phyloP scores from a whole-genome alignment of 2,113 vertebrate genomes.

The Scophthalmus maximus region DNA sequence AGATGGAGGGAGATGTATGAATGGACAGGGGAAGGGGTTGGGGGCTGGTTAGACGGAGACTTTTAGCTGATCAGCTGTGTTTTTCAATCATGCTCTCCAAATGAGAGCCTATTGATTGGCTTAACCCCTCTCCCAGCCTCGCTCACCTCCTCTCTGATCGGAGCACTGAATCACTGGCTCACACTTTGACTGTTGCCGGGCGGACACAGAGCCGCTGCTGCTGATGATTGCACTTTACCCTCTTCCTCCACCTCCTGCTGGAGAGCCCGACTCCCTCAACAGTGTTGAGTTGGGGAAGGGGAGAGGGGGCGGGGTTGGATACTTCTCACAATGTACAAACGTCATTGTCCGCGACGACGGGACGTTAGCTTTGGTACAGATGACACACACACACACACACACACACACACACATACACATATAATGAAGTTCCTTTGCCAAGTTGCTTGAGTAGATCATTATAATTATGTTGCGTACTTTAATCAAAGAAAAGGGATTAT shows the following conservation, averaged over 20 bases:
- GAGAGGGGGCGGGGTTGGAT: too few relatives aligned
- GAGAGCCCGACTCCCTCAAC: too few relatives aligned
- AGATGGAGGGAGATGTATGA: not conserved
- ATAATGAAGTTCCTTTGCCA: too few relatives aligned
- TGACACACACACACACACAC: not conserved
- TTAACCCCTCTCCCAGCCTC: not conserved
- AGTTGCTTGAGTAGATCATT: too few relatives aligned
- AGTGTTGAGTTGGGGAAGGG: too few relatives aligned
- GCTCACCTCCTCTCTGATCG: conserved; percentile 22
- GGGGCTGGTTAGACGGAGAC: too few relatives aligned
- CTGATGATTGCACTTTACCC: not conserved
- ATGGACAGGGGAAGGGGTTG: not conserved
- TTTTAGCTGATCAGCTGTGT: not conserved
- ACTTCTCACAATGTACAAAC: too few relatives aligned
- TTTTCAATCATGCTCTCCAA: conserved; percentile 9
- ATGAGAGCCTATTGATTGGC: conserved; percentile 30
- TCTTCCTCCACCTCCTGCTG: not conserved
- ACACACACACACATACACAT: not conserved
- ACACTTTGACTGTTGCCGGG: conserved; percentile 3
- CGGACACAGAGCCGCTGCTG: not conserved
- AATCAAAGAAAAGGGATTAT: too few relatives aligned
- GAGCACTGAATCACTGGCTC: not conserved
- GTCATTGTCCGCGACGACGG: too few relatives aligned
- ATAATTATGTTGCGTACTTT: too few relatives aligned
- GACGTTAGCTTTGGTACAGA: too few relatives aligned